Conservation (phyloP, 2,888 invertebrate genomes). For the Drosophila phalerata region DNA sequence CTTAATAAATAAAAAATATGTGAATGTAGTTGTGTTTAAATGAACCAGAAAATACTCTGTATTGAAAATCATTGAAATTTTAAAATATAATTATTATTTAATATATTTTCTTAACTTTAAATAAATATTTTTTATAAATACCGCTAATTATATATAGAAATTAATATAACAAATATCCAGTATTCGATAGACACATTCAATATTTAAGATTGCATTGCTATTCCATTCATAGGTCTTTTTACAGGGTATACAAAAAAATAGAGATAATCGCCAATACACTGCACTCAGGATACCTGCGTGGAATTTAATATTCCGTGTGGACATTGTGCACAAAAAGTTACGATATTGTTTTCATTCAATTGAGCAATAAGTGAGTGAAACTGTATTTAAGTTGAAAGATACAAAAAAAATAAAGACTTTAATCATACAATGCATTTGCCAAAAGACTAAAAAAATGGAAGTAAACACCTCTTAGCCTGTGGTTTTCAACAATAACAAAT, state of each 20-base stretch:
- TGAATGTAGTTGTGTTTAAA: not conserved
- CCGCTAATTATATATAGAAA: not conserved
- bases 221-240: no score
- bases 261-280: not conserved
- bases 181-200: no score
- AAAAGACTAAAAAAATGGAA: not conserved
- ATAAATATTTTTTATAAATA: no score
- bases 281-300: not conserved
- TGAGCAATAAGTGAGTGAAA: constrained; percentile 28
- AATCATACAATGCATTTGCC: not conserved
- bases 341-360: constrained; percentile 25
- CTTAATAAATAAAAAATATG: constrained; percentile 14
- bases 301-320: constrained; percentile 8
- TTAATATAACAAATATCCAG: not conserved
- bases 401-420: constrained; percentile 10
- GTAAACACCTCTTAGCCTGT: not conserved
- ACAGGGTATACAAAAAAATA: not conserved
- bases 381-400: not conserved
- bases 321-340: constrained; percentile 1
- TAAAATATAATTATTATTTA: no score
- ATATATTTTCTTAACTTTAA: no score
- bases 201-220: not conserved
- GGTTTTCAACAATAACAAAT: not conserved
- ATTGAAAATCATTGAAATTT: not conserved
- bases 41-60: constrained; percentile 3